Conservation (phyloP, 2,888 invertebrate species). For the Alcis repandata region DNA sequence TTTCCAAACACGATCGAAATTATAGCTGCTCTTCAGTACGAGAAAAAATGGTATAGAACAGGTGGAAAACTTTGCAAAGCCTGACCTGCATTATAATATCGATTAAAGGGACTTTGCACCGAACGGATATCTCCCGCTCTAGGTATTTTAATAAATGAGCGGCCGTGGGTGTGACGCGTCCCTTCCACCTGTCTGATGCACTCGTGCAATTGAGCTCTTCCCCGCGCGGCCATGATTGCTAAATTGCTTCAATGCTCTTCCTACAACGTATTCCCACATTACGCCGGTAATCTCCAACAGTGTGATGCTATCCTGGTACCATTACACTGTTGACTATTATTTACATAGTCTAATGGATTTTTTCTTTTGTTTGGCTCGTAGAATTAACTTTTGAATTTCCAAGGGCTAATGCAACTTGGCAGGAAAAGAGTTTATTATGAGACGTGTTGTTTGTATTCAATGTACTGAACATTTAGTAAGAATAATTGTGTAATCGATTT, state of each 20-base stretch:
- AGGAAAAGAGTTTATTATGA: slow-evolving; percentile 8
- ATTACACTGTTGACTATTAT: slow-evolving; percentile 39
- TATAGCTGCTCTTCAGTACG: not conserved
- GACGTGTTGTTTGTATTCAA: slow-evolving; percentile 5
- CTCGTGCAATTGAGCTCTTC: slow-evolving; percentile 54
- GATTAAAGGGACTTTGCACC: not conserved
- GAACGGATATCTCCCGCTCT: slow-evolving; percentile 4
- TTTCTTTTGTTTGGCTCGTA: slow-evolving; percentile 36
- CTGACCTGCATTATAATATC: not conserved
- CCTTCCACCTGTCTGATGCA: slow-evolving; percentile 47
- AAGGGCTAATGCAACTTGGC: slow-evolving; percentile 31
- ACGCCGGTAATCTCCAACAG: slow-evolving; percentile 44
- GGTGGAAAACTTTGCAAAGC: slow-evolving; percentile 9
- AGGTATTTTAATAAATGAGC: slow-evolving; percentile 27
- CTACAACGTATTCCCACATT: slow-evolving; percentile 53
- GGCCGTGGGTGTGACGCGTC: slow-evolving; percentile 48
- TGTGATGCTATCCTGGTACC: slow-evolving; percentile 45
- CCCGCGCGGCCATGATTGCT: slow-evolving; percentile 49
- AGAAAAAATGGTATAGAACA: slow-evolving; percentile 8
- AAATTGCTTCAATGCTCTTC: slow-evolving; percentile 60
- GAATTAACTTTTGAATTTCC: slow-evolving; percentile 23
- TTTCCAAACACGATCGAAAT: slow-evolving; percentile 5
- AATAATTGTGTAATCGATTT: slow-evolving; percentile 2
- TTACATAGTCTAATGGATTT: slow-evolving; percentile 41
- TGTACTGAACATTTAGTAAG: not conserved